phyloP scores from a whole-genome alignment of 2,888 invertebrate species.

The Noctua fimbriata region DNA sequence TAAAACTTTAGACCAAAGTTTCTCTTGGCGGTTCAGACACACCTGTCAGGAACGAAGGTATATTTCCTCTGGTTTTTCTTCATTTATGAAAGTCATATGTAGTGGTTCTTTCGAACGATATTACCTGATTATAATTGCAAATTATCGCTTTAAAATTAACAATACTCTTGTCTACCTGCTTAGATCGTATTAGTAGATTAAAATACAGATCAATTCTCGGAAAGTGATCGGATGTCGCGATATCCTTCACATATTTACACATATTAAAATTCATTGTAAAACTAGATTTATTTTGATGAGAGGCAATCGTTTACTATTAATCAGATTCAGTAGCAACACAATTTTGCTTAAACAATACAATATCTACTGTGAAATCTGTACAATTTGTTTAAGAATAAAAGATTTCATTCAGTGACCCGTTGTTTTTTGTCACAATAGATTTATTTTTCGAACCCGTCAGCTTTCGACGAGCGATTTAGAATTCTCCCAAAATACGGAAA shows the following conservation, averaged over 20 bases:
- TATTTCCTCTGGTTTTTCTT: not conserved
- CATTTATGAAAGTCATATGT: not conserved
- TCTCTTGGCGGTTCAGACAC: not conserved
- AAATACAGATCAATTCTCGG: slow-evolving; percentile 74
- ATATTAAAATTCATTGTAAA: slow-evolving; percentile 72
- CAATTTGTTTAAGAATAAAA: slow-evolving; percentile 50
- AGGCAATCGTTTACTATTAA: slow-evolving; percentile 64
- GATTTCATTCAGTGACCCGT: slow-evolving; percentile 58
- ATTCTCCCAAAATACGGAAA: slow-evolving; percentile 89
- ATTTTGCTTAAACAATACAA: slow-evolving; percentile 61
- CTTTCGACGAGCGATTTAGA: slow-evolving; percentile 71
- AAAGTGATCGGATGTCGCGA: slow-evolving; percentile 79
- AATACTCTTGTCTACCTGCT: slow-evolving; percentile 64
- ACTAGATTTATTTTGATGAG: slow-evolving; percentile 72
- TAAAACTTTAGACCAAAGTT: slow-evolving; percentile 3
- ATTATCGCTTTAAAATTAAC: slow-evolving; percentile 37
- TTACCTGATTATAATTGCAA: slow-evolving; percentile 45
- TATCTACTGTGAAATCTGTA: slow-evolving; percentile 51
- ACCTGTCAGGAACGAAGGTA: not conserved
- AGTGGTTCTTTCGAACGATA: not conserved
- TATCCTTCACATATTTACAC: slow-evolving; percentile 72
- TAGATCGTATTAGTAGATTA: slow-evolving; percentile 59
- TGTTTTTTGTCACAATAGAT: slow-evolving; percentile 65
- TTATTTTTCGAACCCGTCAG: slow-evolving; percentile 65
- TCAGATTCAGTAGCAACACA: slow-evolving; percentile 55